A percentile compares a stretch with the other conserved stretches of the same genome.
These are phyloP conservation scores for Chromis chromis DNA, from an alignment of 2,797 vertebrate genomes.

Conservation along the genomic window DNA sequence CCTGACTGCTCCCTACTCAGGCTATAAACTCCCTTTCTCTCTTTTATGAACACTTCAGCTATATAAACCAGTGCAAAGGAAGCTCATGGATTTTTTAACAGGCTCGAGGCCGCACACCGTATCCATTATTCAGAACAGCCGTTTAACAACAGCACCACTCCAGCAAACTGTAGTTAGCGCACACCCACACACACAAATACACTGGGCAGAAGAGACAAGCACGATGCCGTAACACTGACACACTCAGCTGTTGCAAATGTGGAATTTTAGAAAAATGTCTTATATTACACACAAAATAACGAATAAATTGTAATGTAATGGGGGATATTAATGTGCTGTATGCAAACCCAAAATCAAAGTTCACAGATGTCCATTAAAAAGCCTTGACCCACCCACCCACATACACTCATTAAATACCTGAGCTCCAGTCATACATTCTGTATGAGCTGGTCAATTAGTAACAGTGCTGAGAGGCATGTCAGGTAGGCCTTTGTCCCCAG, in stretches of 20 bases:
- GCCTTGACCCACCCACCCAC: background rate
- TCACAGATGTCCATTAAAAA: constrained; percentile 4
- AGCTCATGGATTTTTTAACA: constrained; percentile 71
- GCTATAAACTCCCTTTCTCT: constrained; percentile 22
- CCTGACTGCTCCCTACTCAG: background rate
- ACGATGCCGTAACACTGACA: constrained; percentile 41
- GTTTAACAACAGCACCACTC: constrained; percentile 58
- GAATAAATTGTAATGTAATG: constrained; percentile 12
- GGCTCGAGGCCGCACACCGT: constrained; percentile 28
- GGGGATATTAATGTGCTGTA: background rate
- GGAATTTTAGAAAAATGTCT: constrained; percentile 41
- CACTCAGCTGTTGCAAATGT: constrained; percentile 35
- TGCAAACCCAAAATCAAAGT: constrained; percentile 14
- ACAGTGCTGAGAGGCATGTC: constrained; percentile 28
- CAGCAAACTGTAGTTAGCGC: constrained; percentile 29
- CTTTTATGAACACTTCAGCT: constrained; percentile 25
- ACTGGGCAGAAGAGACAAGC: background rate
- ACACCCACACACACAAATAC: constrained; percentile 27
- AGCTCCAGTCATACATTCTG: constrained; percentile 8
- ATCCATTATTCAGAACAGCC: constrained; percentile 66
- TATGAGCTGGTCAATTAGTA: constrained; percentile 56
- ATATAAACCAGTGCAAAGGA: constrained; percentile 56
- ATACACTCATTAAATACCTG: background rate
- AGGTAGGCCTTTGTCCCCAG: constrained; percentile 34
- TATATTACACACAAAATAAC: constrained; percentile 25